Conservation (phyloP, 2,113 vertebrate species). For the Gallinago paraguaiae region DNA sequence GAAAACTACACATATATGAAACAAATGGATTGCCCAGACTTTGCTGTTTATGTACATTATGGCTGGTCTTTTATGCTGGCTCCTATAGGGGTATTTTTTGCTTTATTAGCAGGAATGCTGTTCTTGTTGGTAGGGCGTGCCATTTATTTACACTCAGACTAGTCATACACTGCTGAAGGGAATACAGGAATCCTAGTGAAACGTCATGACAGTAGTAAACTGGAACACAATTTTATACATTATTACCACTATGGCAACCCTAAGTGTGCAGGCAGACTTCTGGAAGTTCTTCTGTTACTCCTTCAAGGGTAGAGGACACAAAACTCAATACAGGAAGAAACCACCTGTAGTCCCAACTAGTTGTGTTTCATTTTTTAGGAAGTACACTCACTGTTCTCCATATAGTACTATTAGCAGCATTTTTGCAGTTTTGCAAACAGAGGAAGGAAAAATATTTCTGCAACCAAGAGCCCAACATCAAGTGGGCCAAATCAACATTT, state of each 20-base stretch:
- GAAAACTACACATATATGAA: slow-evolving; percentile 77
- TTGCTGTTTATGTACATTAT: slow-evolving; percentile 80
- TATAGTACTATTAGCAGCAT: neutral
- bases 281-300: slow-evolving; percentile 14
- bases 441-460: neutral
- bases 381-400: neutral
- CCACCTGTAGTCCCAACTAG: neutral
- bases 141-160: slow-evolving; percentile 80
- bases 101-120: slow-evolving; percentile 88
- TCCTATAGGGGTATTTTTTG: slow-evolving; percentile 89
- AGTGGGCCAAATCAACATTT: neutral
- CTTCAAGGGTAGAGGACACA: slow-evolving; percentile 14
- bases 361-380: neutral
- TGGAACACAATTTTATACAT: slow-evolving; percentile 23
- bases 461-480: neutral
- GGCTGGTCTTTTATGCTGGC: slow-evolving; percentile 96
- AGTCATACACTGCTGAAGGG: neutral
- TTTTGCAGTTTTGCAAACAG: neutral
- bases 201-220: neutral
- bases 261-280: slow-evolving; percentile 25
- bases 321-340: neutral
- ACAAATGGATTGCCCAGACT: slow-evolving; percentile 77
- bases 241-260: neutral
- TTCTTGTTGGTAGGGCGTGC: slow-evolving; percentile 88
- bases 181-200: neutral